Percentiles rank a stretch among this genome's conserved stretches.
Evolutionary conservation across 2,113 vertebrate species (phyloP).

Genomic region (Herpetotheres cachinnans): DNA sequence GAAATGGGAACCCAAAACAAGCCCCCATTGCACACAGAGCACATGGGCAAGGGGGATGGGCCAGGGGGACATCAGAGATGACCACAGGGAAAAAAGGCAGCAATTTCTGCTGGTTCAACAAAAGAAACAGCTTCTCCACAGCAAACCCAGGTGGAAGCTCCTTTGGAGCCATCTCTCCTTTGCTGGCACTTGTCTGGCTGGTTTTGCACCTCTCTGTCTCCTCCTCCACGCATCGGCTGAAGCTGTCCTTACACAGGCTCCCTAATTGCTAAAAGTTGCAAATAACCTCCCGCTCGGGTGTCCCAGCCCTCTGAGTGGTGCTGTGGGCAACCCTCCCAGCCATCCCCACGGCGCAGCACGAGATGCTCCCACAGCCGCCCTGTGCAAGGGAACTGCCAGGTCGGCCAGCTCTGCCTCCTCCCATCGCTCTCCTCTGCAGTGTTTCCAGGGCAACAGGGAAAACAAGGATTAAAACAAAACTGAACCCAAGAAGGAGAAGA

Average conservation of each 20-base stretch:
- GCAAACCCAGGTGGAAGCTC: neutral
- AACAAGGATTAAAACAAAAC: neutral
- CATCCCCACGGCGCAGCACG: neutral
- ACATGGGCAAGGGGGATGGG: fast-evolving
- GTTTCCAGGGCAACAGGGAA: slow-evolving; percentile 56
- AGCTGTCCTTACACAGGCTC: slow-evolving; percentile 1
- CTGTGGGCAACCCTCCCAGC: neutral
- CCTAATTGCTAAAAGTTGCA: neutral
- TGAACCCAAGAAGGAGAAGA: neutral
- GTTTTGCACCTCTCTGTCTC: neutral
- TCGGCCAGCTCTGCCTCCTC: neutral
- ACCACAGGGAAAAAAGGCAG: neutral
- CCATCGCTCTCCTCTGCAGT: neutral
- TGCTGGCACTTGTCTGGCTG: neutral
- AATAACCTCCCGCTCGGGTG: neutral
- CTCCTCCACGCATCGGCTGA: neutral
- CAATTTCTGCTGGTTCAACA: neutral
- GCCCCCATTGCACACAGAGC: fast-evolving
- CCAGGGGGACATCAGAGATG: neutral
- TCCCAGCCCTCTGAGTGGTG: neutral
- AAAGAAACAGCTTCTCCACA: neutral
- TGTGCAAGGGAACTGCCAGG: neutral
- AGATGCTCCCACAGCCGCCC: neutral
- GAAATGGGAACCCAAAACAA: fast-evolving
- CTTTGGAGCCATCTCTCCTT: neutral